phyloP scores from a whole-genome alignment of 2,888 invertebrate genomes.

The Eupsilia transversa region DNA sequence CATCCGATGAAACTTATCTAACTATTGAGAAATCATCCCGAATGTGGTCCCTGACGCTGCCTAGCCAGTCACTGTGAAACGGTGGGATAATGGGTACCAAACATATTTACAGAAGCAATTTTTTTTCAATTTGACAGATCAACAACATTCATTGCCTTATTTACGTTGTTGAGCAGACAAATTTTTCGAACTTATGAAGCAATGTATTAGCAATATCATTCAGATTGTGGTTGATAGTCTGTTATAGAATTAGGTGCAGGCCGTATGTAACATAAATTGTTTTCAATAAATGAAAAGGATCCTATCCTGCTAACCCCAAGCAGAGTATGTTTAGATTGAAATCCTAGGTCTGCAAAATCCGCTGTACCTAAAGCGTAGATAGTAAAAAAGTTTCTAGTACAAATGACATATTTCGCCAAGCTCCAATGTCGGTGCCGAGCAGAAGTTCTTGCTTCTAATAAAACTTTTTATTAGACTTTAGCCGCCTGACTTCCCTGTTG shows the following conservation, averaged over 20 bases:
- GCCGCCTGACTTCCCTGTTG: slow-evolving; percentile 23
- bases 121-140: too few relatives aligned
- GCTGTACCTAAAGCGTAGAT: slow-evolving; percentile 35
- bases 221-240: too few relatives aligned
- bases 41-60: neutral
- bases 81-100: too few relatives aligned
- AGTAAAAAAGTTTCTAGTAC: slow-evolving; percentile 63
- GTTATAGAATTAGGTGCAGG: too few relatives aligned
- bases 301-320: neutral
- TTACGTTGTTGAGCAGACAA: too few relatives aligned
- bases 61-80: neutral
- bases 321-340: slow-evolving; percentile 31
- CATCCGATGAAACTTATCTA: neutral
- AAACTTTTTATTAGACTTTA: slow-evolving; percentile 53
- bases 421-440: slow-evolving; percentile 29
- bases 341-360: slow-evolving; percentile 32
- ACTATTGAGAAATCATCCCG: neutral
- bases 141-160: too few relatives aligned
- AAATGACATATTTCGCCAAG: slow-evolving; percentile 58
- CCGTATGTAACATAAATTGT: slow-evolving; percentile 43
- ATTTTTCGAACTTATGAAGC: too few relatives aligned
- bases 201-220: too few relatives aligned
- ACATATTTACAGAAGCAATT: too few relatives aligned
- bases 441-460: slow-evolving; percentile 42
- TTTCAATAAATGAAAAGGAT: slow-evolving; percentile 26